Evolutionary conservation across 92 coral and sea anemone species (phyloP).

Genomic region (Heteractis magnifica): DNA sequence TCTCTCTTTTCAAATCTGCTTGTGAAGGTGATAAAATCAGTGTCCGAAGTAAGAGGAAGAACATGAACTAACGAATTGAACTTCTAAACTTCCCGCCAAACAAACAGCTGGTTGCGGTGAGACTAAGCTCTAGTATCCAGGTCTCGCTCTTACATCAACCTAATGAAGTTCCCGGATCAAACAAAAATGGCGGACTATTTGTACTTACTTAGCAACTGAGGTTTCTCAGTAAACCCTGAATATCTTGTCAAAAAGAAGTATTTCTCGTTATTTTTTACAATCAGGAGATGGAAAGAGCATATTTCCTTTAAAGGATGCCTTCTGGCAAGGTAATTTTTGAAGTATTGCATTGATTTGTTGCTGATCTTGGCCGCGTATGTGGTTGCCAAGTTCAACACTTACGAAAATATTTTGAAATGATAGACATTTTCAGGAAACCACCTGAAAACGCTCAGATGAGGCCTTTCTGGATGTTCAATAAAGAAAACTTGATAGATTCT

Average conservation of each 20-base stretch:
- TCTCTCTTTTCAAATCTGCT: no score
- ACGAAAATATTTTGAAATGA: background rate
- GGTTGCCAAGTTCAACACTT: slow-evolving; percentile 56
- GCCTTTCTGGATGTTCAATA: no score
- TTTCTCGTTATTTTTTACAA: slow-evolving; percentile 6
- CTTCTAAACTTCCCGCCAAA: slow-evolving; percentile 29
- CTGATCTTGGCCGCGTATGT: slow-evolving; percentile 3
- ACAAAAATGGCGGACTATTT: slow-evolving; percentile 59
- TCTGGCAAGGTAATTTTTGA: slow-evolving; percentile 54
- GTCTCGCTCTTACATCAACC: background rate
- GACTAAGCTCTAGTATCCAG: slow-evolving; percentile 25
- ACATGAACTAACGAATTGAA: background rate
- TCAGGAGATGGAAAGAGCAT: slow-evolving; percentile 32
- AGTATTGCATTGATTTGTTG: slow-evolving; percentile 4
- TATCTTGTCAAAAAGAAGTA: slow-evolving; percentile 1
- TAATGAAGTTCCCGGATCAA: slow-evolving; percentile 44
- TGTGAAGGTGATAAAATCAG: no score
- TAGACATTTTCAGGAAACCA: background rate
- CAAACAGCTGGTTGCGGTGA: background rate
- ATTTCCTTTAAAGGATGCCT: slow-evolving; percentile 56
- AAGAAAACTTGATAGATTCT: no score
- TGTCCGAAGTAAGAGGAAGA: no score
- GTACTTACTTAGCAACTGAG: slow-evolving; percentile 73
- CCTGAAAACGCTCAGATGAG: background rate
- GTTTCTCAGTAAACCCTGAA: slow-evolving; percentile 28